Conservation (phyloP, 2,113 vertebrate genomes). For the Cryptoleucopteryx plumbea region DNA sequence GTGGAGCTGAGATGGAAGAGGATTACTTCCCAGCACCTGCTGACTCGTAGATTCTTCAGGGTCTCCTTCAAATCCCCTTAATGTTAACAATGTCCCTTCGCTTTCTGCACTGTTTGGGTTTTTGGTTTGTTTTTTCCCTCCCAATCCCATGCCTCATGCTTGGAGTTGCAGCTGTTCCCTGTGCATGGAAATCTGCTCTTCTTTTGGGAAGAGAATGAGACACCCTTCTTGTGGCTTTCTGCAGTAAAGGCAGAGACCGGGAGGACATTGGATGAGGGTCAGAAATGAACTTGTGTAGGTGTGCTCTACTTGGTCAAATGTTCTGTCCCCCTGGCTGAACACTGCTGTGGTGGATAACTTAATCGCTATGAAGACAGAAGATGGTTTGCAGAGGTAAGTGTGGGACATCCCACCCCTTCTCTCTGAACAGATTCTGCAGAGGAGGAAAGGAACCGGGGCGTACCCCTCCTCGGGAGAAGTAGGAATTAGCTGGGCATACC, state of each 20-base stretch:
- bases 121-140: background rate
- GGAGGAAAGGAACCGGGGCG: rapidly evolving
- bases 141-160: rapidly evolving
- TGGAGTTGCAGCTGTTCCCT: background rate
- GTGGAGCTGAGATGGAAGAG: background rate
- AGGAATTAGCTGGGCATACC: background rate
- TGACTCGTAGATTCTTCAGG: background rate
- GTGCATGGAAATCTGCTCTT: background rate
- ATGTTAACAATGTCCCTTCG: background rate
- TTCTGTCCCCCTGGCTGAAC: background rate
- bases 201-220: background rate
- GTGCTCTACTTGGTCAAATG: rapidly evolving
- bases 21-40: background rate
- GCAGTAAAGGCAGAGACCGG: background rate
- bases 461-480: rapidly evolving
- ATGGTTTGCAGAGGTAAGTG: background rate
- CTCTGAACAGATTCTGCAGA: background rate
- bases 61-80: background rate
- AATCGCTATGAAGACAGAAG: rapidly evolving
- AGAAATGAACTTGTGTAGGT: background rate
- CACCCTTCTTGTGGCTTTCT: background rate
- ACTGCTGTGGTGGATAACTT: background rate
- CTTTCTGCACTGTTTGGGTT: background rate
- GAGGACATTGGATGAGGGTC: background rate
- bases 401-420: background rate